A percentile compares a stretch with the other conserved stretches of the same genome.
phyloP scores from a whole-genome alignment of 2,888 invertebrate genomes.

The Apodemia mormo region DNA sequence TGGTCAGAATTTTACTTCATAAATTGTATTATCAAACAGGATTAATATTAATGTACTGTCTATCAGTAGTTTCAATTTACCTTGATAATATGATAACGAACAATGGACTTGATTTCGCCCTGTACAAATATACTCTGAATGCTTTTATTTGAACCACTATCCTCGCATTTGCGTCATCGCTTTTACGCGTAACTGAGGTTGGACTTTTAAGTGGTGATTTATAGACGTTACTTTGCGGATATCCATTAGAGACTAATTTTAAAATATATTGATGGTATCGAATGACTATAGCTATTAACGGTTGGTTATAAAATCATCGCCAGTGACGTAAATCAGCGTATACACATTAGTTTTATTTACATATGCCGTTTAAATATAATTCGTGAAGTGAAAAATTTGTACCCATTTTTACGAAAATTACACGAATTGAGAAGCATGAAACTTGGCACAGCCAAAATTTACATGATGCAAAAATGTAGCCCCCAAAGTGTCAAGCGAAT shows the following conservation, averaged over 20 bases:
- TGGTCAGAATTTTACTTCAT: neutral
- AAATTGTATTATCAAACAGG: neutral
- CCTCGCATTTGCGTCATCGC: constrained; percentile 1
- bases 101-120: constrained; percentile 18
- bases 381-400: no score
- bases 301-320: neutral
- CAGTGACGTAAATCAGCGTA: neutral
- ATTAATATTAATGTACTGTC: constrained; percentile 12
- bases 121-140: constrained; percentile 10
- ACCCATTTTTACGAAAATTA: no score
- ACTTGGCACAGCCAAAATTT: no score
- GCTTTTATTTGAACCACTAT: neutral
- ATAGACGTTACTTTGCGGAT: constrained; percentile 4
- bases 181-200: constrained; percentile 3
- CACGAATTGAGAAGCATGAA: no score
- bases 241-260: constrained; percentile 3
- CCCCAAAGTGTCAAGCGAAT: no score
- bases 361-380: no score
- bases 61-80: constrained; percentile 17
- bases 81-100: constrained; percentile 2
- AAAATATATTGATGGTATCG: neutral
- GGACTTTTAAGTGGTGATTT: constrained; percentile 7
- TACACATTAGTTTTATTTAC: no score
- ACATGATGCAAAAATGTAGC: no score
- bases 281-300: neutral